Base-by-base conservation (phyloP, 2,797 vertebrate species). In the Acrossocheilus fasciatus region DNA sequence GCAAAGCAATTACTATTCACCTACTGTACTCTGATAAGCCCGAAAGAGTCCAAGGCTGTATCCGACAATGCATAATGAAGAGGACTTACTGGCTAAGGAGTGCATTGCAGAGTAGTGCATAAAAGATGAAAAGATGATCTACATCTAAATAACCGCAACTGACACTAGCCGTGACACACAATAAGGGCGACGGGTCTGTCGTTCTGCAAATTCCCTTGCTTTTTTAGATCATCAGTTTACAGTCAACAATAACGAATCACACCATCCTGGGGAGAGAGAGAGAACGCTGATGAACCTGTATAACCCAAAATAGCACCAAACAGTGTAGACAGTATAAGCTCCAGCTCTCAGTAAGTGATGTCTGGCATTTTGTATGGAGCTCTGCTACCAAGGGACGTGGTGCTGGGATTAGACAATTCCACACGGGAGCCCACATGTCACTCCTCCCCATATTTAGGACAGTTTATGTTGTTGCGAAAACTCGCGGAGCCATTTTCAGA, bases 101-200 rank as follows among this genome's bases (percentile, higher is more conserved):
- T 91, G 92, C 90, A 92, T 92, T 94, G 92, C 89, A 88, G 83
- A 62, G 30, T 85, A 85, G 89, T 92, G 88, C 89, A 91, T 87
- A 89, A 90, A 93, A 94, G 92, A 95, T 95, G 92, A 94, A 95
- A 95, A 91, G 88, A 87, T 90, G 88, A 95, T 95, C 92, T 91
- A 91, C 88, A 94, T 89, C 86, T 76, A 85, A 81, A 87, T 89
- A 75, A 88, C 87, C 77, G 57, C 57, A 62, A 26, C 34, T 74
- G 81, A 76, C 43, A 62, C 72, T 83, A 85, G 70, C 43, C 4
- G 50, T 50, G 75, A 47, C 15, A 26, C 8, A 15, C 9, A 78
- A 75, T 74, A 34, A 77, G 50, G 30, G 69, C 2, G 30, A 76
- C 41, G 8, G 73, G 43, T 62, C 78, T 76, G 57, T 82, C 6